Percentiles rank a stretch among this genome's conserved stretches.
These are phyloP conservation scores for Aleiodes testaceus DNA, from an alignment of 2,888 invertebrate genomes.

Conservation along the genomic window DNA sequence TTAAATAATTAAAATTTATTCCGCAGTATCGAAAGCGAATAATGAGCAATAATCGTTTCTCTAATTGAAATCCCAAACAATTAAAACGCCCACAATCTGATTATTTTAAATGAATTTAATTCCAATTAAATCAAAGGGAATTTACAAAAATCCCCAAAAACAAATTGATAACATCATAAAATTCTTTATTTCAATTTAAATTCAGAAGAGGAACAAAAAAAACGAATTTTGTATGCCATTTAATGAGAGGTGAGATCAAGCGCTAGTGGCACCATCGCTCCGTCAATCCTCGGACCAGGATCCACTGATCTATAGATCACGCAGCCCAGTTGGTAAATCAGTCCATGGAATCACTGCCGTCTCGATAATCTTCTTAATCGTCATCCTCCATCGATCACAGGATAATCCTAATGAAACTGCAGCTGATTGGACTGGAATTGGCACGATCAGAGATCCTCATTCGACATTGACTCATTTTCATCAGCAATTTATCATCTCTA, in stretches of 20 bases:
- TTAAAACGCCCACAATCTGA: no score
- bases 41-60: no score
- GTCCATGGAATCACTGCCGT: slow-evolving; percentile 38
- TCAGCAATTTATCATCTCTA: slow-evolving; percentile 47
- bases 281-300: slow-evolving; percentile 46
- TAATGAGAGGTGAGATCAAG: slow-evolving; percentile 49
- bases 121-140: no score
- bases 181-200: slow-evolving; percentile 5
- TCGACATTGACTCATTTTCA: slow-evolving; percentile 1
- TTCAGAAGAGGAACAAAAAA: slow-evolving; percentile 24
- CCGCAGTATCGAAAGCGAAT: no score
- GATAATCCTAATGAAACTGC: slow-evolving; percentile 15
- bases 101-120: no score
- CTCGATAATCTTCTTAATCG: slow-evolving; percentile 34
- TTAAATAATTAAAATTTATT: no score
- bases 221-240: slow-evolving; percentile 40
- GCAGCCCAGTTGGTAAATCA: slow-evolving; percentile 38
- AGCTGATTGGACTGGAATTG: slow-evolving; percentile 42
- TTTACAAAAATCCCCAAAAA: no score
- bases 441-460: slow-evolving; percentile 6
- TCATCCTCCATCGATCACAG: slow-evolving; percentile 37
- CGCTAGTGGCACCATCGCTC: slow-evolving; percentile 51
- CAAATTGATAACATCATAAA: background rate
- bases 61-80: no score
- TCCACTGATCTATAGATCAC: slow-evolving; percentile 37